These are phyloP conservation scores for Kryptopterus vitreolus DNA, from an alignment of 2,797 vertebrate genomes.

Conservation along the genomic window DNA sequence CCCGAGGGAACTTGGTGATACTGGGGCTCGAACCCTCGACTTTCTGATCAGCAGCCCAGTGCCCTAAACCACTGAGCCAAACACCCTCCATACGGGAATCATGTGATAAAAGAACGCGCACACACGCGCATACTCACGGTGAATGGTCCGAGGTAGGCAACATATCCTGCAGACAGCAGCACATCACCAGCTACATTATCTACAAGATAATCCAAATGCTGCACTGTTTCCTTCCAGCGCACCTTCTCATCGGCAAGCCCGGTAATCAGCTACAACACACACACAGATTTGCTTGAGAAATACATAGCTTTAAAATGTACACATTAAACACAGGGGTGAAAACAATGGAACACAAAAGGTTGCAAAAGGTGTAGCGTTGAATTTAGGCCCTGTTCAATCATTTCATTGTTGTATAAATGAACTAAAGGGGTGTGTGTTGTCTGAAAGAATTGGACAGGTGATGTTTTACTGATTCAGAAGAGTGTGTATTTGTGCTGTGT, in stretches of 20 bases:
- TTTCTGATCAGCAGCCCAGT: too few species aligned
- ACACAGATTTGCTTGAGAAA: background rate
- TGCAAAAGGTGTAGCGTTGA: background rate
- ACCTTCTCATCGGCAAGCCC: slow-evolving; percentile 87
- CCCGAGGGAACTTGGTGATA: too few species aligned
- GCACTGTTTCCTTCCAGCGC: slow-evolving; percentile 85
- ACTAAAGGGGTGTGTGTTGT: background rate
- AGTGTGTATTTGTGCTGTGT: background rate
- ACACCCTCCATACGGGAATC: too few species aligned
- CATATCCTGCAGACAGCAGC: slow-evolving; percentile 83
- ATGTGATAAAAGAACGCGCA: too few species aligned
- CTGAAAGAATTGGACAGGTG: background rate
- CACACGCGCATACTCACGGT: slow-evolving; percentile 74
- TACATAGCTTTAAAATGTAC: background rate
- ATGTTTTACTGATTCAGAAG: background rate
- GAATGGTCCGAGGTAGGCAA: slow-evolving; percentile 91
- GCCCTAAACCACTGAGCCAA: too few species aligned
- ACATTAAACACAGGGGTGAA: slow-evolving; percentile 1
- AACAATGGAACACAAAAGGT: background rate
- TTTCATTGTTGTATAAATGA: background rate
- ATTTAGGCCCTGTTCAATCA: background rate
- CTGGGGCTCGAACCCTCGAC: too few species aligned
- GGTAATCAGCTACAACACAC: slow-evolving; percentile 78
- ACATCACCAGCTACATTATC: slow-evolving; percentile 83
- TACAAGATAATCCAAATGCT: slow-evolving; percentile 82